Conservation (phyloP, 1,140 invertebrate genomes). For the Achroia grisella region DNA sequence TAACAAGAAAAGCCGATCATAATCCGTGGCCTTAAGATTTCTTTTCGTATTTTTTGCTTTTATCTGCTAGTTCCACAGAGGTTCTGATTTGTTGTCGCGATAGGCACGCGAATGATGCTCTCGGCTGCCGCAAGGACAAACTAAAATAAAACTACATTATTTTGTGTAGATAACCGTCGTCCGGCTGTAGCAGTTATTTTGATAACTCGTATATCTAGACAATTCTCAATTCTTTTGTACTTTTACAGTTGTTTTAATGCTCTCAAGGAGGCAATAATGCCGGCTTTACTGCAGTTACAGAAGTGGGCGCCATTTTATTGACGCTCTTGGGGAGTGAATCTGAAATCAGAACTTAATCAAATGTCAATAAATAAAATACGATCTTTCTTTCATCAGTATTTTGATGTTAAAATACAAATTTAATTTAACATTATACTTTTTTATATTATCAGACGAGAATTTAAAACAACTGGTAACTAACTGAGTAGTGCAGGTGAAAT, state of each 20-base stretch:
- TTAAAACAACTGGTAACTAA: too few species aligned
- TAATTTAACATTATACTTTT: too few species aligned
- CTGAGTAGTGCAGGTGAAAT: too few species aligned
- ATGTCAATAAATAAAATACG: too few species aligned
- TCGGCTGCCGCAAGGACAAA: constrained; percentile 36
- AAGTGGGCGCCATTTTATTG: constrained; percentile 12
- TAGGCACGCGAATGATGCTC: constrained; percentile 42
- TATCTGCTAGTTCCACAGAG: constrained; percentile 26
- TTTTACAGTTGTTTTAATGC: constrained; percentile 11
- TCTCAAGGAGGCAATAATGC: constrained; percentile 5
- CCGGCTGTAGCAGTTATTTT: constrained; percentile 19
- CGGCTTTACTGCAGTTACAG: constrained; percentile 2
- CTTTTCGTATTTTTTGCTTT: constrained; percentile 23
- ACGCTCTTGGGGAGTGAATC: neutral
- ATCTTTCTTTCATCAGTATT: too few species aligned
- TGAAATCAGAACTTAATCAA: too few species aligned
- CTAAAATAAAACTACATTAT: constrained; percentile 41
- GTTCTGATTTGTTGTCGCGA: constrained; percentile 43
- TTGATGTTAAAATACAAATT: too few species aligned
- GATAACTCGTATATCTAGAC: constrained; percentile 11
- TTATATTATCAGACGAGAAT: too few species aligned
- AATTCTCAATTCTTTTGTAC: constrained; percentile 1
- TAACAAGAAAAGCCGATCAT: constrained; percentile 36
- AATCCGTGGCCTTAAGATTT: constrained; percentile 23
- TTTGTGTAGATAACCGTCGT: constrained; percentile 22